These are phyloP conservation scores for Lutjanus argentimaculatus DNA, from an alignment of 2,797 vertebrate species.

Conservation along the genomic window DNA sequence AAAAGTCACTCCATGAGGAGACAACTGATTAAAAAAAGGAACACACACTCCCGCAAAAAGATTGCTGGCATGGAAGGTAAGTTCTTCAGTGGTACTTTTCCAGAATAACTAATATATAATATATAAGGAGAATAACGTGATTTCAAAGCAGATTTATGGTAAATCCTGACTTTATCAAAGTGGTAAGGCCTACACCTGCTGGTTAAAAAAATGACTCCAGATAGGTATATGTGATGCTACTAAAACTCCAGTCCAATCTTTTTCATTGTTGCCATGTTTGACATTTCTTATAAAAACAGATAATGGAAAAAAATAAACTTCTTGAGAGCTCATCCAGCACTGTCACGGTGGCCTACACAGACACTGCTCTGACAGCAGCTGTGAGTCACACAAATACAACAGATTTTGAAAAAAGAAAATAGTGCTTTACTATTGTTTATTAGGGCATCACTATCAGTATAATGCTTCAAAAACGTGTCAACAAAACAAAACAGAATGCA, in stretches of 20 bases:
- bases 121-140: neutral
- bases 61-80: neutral
- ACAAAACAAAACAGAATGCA: neutral
- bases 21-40: constrained; percentile 8
- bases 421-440: neutral
- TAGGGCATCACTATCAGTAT: neutral
- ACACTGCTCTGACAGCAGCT: constrained; percentile 6
- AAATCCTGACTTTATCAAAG: constrained; percentile 13
- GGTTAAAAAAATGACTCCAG: constrained; percentile 12
- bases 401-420: neutral
- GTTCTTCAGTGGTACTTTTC: neutral
- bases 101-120: neutral
- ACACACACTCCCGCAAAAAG: neutral
- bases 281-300: constrained; percentile 32
- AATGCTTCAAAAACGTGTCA: neutral
- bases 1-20: constrained; percentile 23
- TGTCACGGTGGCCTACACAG: constrained; percentile 1
- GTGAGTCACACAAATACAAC: neutral
- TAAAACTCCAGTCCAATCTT: constrained; percentile 8
- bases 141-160: neutral
- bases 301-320: neutral
- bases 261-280: constrained; percentile 16
- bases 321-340: constrained; percentile 18
- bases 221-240: neutral
- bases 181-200: neutral